Evolutionary conservation across 2,888 invertebrate genomes (phyloP).

Genomic region (Dryobota labecula): DNA sequence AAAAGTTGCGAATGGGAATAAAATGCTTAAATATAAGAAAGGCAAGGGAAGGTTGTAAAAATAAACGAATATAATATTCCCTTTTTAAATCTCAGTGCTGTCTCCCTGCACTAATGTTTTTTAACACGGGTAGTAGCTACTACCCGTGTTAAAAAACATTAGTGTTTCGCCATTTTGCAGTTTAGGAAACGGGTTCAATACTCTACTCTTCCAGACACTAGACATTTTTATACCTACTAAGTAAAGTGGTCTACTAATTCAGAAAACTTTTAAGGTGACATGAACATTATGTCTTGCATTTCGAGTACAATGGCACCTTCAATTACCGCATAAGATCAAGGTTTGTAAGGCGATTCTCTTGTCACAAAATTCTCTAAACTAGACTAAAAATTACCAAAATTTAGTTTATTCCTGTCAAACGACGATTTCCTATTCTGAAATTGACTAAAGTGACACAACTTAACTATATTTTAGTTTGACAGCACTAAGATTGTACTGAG

Average conservation of each 20-base stretch:
- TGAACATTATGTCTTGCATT: background rate
- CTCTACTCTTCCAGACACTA: background rate
- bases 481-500: no score
- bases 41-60: background rate
- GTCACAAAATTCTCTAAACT: no score
- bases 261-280: background rate
- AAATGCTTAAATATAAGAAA: background rate
- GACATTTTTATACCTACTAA: background rate
- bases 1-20: background rate
- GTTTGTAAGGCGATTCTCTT: no score
- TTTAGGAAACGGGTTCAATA: background rate
- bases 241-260: background rate
- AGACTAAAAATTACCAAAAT: no score
- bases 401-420: no score
- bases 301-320: background rate
- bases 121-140: background rate
- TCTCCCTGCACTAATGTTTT: no score
- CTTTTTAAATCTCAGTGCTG: background rate
- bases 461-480: no score
- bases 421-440: no score
- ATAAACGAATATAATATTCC: conserved; percentile 4
- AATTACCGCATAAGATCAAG: background rate
- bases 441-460: no score
- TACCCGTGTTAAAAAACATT: background rate
- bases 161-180: background rate